Conservation (phyloP, 2,888 invertebrate genomes). For the Drosophila demipolita region DNA sequence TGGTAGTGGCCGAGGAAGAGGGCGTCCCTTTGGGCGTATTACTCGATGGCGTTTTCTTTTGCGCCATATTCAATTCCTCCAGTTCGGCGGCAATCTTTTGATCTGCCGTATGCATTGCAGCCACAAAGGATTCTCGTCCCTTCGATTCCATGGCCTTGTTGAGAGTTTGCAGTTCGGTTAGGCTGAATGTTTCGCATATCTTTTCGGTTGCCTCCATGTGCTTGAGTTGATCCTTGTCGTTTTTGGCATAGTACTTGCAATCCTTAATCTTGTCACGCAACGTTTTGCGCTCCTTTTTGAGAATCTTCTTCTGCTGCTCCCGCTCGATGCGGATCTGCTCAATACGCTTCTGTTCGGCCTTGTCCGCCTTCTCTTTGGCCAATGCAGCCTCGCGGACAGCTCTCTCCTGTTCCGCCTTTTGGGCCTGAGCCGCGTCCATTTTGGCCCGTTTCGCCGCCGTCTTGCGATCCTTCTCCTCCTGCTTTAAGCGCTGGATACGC, state of each 20-base stretch:
- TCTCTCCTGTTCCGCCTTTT: constrained; percentile 93
- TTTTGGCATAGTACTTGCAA: constrained; percentile 91
- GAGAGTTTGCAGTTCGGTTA: constrained; percentile 90
- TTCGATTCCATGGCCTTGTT: constrained; percentile 89
- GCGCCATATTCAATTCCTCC: constrained; percentile 85
- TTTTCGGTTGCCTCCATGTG: constrained; percentile 97
- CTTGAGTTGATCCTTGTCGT: constrained; percentile 90
- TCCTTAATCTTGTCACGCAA: constrained; percentile 92
- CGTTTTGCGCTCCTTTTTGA: constrained; percentile 94
- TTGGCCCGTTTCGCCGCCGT: constrained; percentile 94
- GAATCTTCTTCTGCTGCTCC: constrained; percentile 92
- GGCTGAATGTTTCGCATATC: constrained; percentile 92
- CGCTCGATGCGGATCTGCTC: constrained; percentile 94
- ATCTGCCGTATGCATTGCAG: constrained; percentile 90
- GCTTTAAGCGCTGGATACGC: constrained; percentile 95
- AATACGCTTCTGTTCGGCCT: constrained; percentile 92
- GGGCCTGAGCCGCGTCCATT: constrained; percentile 92
- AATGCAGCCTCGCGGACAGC: constrained; percentile 90
- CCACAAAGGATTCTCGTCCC: constrained; percentile 89
- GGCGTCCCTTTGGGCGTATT: constrained; percentile 74
- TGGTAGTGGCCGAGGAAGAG: constrained; percentile 83
- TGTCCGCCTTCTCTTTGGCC: constrained; percentile 92
- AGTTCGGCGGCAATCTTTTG: constrained; percentile 92
- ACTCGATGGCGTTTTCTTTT: constrained; percentile 74
- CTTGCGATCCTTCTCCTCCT: constrained; percentile 96